Evolutionary conservation across 2,113 vertebrate species (phyloP).

Genomic region (Perca flavescens): DNA sequence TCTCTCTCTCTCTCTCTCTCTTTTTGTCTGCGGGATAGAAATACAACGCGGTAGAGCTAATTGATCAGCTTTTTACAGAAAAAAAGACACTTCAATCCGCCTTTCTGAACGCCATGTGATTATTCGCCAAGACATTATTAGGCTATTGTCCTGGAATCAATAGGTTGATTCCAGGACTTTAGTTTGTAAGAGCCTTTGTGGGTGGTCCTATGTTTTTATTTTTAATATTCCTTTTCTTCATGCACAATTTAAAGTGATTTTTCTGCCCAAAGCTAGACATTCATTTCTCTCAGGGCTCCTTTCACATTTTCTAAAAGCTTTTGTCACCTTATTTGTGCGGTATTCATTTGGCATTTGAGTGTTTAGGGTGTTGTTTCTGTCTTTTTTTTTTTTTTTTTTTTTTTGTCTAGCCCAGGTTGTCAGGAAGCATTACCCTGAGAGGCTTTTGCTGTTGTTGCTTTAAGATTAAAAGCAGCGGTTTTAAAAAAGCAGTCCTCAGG

Average conservation of each 20-base stretch:
- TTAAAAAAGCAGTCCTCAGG: conserved; percentile 62
- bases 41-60: conserved; percentile 55
- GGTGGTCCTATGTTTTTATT: conserved; percentile 1
- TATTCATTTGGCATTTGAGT: conserved; percentile 37
- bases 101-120: conserved; percentile 60
- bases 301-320: not conserved
- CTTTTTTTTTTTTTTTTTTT: conserved; percentile 12
- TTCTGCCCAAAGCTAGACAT: conserved; percentile 1
- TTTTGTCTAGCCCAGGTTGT: conserved; percentile 68
- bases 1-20: conserved; percentile 40
- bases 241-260: not conserved
- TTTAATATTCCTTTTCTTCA: not conserved
- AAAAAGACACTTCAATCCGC: conserved; percentile 48
- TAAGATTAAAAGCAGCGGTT: conserved; percentile 75
- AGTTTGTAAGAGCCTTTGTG: not conserved
- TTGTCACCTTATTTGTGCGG: conserved; percentile 1
- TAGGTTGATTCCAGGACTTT: too few species aligned
- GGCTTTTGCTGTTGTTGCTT: conserved; percentile 74
- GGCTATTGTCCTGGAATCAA: conserved; percentile 53
- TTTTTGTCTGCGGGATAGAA: conserved; percentile 56
- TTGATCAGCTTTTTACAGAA: conserved; percentile 55
- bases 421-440: conserved; percentile 79
- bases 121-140: conserved; percentile 53
- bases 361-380: conserved; percentile 65
- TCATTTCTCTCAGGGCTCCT: not conserved